Evolutionary conservation across 2,113 vertebrate genomes (phyloP), one percentile per base, ranked within the genome.

Genomic region (Rynchops niger): DNA sequence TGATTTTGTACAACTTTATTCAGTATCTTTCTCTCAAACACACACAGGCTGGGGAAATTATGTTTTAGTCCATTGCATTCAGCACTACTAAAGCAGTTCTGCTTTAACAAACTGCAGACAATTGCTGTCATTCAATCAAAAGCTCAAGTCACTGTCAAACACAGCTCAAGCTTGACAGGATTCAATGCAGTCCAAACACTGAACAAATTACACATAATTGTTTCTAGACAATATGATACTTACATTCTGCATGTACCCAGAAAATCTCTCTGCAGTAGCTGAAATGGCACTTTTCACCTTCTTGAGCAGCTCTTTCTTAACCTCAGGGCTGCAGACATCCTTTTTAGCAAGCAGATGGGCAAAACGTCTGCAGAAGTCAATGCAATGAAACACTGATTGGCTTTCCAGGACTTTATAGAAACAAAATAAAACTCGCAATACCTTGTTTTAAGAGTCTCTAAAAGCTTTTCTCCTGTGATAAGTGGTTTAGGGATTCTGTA

Each of bases 231-330:
- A 59, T 8, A 58, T 6, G 78, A 38, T 86, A 97, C 99, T 99
- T 97, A 99, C 99, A 30, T 99, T 99, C 96, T 99, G 99, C 99
- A 99, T 99, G 97, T 99, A 99, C 65, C 99, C 99, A 93, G 99
- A 99, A 97, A 99, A 99, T 43, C 99, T 98, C 97, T 99, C 99
- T 27, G 99, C 99, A 14, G 99, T 99, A 86, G 99, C 99, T 49
- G 99, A 99, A 98, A 99, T 99, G 38, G 99, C 99, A 95, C 98
- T 99, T 98, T 99, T 99, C 83, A 99, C 99, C 95, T 99, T 99
- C 92, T 99, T 99, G 87, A 99, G 97, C 42, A 99, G 97, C 91
- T 99, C 99, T 88, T 99, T 99, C 98, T 99, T 99, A 36, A 98
- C 98, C 94, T 99, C 99, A 53, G 99, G 99, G 97, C 99, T 99